phyloP scores from a whole-genome alignment of 1,140 invertebrate species.

The Drosophila miranda region DNA sequence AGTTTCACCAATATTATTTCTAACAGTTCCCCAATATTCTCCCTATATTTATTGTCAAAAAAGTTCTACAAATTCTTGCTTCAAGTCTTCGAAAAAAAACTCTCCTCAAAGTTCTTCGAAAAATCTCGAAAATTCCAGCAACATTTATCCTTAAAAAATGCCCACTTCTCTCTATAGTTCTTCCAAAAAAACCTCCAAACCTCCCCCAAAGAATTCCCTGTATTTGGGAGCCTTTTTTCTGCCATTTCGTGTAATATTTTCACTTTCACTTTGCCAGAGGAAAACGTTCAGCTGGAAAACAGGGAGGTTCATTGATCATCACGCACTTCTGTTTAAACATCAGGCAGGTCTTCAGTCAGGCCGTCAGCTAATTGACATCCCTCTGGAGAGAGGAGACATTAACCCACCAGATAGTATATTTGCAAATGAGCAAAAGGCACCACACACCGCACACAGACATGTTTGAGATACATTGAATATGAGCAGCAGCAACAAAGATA shows the following conservation, averaged over 20 bases:
- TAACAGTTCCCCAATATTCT: no score
- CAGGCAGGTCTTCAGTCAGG: conserved; percentile 6
- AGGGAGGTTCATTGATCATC: conserved; percentile 47
- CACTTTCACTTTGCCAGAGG: conserved; percentile 54
- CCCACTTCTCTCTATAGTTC: no score
- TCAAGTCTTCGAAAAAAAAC: no score
- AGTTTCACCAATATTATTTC: no score
- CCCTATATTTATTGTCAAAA: no score
- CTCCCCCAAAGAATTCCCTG: no score
- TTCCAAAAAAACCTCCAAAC: background rate
- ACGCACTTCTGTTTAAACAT: conserved; percentile 45
- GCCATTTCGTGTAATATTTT: conserved; percentile 27
- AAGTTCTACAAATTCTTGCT: no score
- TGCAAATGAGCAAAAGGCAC: conserved; percentile 55
- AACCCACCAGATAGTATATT: conserved; percentile 58
- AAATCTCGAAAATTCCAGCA: no score
- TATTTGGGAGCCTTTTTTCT: conserved; percentile 11
- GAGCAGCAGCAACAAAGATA: conserved; percentile 34
- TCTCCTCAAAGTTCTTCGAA: no score
- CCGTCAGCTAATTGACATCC: conserved; percentile 46
- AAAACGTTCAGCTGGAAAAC: conserved; percentile 21
- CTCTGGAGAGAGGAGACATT: conserved; percentile 46
- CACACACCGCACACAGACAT: conserved; percentile 13
- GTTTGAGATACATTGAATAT: conserved; percentile 16
- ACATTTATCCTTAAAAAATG: no score